A percentile compares a stretch with the other conserved stretches of the same genome.
Conservation (phyloP, 2,888 invertebrate species). For the Athetis lepigone region DNA sequence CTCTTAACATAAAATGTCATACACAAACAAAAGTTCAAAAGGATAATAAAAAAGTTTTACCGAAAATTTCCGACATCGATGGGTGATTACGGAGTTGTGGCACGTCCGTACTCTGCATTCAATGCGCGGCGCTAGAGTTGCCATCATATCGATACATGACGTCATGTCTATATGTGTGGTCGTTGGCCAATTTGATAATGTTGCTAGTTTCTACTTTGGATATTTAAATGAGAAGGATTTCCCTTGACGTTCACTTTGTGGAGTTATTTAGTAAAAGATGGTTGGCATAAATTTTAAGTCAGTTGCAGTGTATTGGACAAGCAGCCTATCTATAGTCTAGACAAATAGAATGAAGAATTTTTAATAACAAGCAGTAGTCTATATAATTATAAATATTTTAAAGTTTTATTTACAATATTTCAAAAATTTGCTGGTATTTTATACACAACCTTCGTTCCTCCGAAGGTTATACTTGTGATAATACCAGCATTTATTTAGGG, state of each 20-base stretch:
- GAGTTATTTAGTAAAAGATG: background rate
- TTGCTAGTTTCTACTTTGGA: constrained; percentile 19
- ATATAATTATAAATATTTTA: too few species aligned
- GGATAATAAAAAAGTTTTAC: constrained; percentile 59
- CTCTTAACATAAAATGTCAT: constrained; percentile 49
- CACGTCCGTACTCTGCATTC: constrained; percentile 72
- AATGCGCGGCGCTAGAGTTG: constrained; percentile 61
- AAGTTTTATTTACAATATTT: too few species aligned
- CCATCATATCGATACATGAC: constrained; percentile 71
- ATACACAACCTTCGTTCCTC: too few species aligned
- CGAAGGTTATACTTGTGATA: too few species aligned
- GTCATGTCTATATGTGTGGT: constrained; percentile 75
- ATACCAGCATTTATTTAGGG: too few species aligned
- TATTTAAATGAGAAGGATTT: constrained; percentile 54
- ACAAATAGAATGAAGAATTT: too few species aligned
- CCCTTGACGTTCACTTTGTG: constrained; percentile 9
- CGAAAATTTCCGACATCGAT: constrained; percentile 60
- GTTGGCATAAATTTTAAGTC: background rate
- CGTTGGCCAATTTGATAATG: constrained; percentile 59
- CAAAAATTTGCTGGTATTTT: too few species aligned
- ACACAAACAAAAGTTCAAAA: constrained; percentile 59
- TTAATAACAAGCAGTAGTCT: too few species aligned
- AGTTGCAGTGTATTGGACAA: background rate
- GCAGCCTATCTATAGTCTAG: too few species aligned
- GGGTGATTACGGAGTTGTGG: constrained; percentile 60